Conservation (phyloP, 2,888 invertebrate genomes). For the Drosophila differens region DNA sequence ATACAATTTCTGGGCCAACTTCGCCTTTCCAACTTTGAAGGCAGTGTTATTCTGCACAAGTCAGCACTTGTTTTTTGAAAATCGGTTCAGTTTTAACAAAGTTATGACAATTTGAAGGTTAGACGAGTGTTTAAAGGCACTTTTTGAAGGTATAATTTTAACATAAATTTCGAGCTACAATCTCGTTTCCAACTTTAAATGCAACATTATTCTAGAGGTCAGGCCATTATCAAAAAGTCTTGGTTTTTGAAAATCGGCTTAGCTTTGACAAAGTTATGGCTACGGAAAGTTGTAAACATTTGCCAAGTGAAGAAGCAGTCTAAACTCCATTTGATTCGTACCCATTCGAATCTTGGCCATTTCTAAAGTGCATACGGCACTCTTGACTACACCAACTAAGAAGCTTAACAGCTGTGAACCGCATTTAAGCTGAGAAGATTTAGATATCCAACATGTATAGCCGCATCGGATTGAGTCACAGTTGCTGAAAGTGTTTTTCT, state of each 20-base stretch:
- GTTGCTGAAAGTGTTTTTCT: slow-evolving; percentile 32
- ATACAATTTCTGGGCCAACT: too few relatives aligned
- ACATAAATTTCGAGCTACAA: too few relatives aligned
- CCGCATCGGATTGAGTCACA: slow-evolving; percentile 31
- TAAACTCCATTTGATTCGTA: neutral
- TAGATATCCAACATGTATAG: neutral
- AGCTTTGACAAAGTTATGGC: too few relatives aligned
- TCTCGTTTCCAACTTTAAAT: neutral
- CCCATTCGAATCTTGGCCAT: neutral
- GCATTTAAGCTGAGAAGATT: neutral
- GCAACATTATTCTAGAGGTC: neutral
- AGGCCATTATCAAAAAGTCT: neutral
- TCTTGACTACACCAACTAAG: neutral
- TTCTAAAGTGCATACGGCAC: neutral
- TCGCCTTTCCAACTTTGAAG: too few relatives aligned
- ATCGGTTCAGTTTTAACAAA: too few relatives aligned
- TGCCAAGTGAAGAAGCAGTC: neutral
- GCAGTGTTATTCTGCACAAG: too few relatives aligned
- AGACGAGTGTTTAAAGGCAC: too few relatives aligned
- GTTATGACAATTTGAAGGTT: too few relatives aligned
- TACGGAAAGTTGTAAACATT: too few relatives aligned
- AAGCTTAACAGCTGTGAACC: slow-evolving; percentile 13
- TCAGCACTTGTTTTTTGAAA: too few relatives aligned
- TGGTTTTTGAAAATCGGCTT: neutral
- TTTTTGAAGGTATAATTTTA: too few relatives aligned